Evolutionary conservation across 2,797 vertebrate species (phyloP), one percentile per base, ranked within the genome.

Genomic region (Syncerus caffer): DNA sequence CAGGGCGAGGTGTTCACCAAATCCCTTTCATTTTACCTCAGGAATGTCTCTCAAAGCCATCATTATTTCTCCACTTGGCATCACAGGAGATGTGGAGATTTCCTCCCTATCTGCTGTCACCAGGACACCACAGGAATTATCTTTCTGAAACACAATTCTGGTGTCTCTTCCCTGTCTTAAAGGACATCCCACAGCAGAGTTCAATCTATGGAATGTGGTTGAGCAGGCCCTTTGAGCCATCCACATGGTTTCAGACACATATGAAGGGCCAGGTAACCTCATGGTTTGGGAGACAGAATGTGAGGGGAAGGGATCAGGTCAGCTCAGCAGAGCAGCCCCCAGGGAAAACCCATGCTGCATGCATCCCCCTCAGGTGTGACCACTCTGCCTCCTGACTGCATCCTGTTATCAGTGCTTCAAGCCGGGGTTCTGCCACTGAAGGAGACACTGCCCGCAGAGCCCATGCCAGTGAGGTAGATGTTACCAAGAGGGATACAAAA

Each of bases 1-100:
- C 0, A 0, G 29, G 3, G 29, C 0, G 6, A 42, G 27, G 7
- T 27, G n/a, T 23, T 55, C 23, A 17, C 34, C 47, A 17, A 29
- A 15, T 55, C 15, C 57, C 16, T 27, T 34, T 51, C 2, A 29
- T 16, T 85, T 64, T 34, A 34, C 57, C 14, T 55, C 58, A 85
- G 57, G 34, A 76, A 85, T 29, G 14, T 16, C 50, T 23, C 57
- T 85, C 42, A 42, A 55, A 45, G 64, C 23, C 21, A 11, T 53
- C 42, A 21, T 38, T 29, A 84, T 15, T 50, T 76, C 2, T 27
- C 2, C 29, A 27, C 45, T 45, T 4, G 0, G 45, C 17, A 62
- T 29, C 55, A 14, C 6, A 31, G 42, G 9, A 38, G 27, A 42
- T 1, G 1, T 4, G 1, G 64, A 71, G 34, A 21, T n/a, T 17